Percentiles rank a stretch among this genome's conserved stretches.
Conservation (phyloP, 2,797 vertebrate species). For the Phrynocephalus guinanensis region DNA sequence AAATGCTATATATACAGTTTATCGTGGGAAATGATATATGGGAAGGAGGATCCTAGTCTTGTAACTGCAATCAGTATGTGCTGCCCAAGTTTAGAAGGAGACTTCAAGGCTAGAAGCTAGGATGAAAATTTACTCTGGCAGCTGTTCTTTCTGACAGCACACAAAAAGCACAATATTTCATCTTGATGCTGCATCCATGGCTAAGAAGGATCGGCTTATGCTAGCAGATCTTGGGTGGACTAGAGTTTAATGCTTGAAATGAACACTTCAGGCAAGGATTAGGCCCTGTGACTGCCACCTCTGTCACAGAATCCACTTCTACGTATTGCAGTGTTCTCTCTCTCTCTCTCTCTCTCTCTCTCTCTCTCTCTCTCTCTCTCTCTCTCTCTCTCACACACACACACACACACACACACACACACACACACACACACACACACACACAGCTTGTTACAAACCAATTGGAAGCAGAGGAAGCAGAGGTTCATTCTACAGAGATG, state of each 20-base stretch:
- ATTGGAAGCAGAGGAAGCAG: no score
- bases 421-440: no score
- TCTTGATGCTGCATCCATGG: background rate
- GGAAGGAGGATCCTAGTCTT: background rate
- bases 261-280: background rate
- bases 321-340: background rate
- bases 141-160: conserved; percentile 14
- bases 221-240: background rate
- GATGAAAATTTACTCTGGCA: background rate
- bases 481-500: background rate
- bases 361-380: no score
- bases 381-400: no score
- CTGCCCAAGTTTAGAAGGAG: conserved; percentile 5
- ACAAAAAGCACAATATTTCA: conserved; percentile 4
- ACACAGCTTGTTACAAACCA: background rate
- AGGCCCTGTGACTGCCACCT: background rate
- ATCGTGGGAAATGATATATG: background rate
- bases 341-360: no score
- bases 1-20: background rate
- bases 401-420: no score
- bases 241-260: conserved; percentile 7
- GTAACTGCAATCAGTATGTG: background rate
- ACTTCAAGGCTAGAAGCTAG: background rate
- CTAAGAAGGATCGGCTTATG: background rate
- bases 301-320: background rate